Conservation (phyloP, 2,113 vertebrate species). For the Azemiops feae region DNA sequence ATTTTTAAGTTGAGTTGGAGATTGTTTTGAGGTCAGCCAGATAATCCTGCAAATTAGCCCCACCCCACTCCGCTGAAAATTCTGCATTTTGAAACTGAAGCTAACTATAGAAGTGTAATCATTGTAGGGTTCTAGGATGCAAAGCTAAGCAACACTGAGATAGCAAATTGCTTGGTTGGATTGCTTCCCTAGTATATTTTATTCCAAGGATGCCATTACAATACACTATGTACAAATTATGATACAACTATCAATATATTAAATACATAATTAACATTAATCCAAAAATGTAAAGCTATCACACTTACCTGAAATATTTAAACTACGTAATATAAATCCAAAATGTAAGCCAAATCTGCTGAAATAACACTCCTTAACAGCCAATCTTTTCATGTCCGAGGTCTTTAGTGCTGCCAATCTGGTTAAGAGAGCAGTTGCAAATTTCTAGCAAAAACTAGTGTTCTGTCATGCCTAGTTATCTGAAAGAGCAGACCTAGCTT, state of each 20-base stretch:
- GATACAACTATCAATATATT: slow-evolving; percentile 74
- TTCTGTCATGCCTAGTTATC: slow-evolving; percentile 1
- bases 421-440: slow-evolving; percentile 31
- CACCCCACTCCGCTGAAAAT: not conserved
- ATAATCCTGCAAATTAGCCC: slow-evolving; percentile 42
- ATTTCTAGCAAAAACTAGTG: slow-evolving; percentile 19
- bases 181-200: slow-evolving; percentile 43
- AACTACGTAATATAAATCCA: slow-evolving; percentile 52
- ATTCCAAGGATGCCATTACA: slow-evolving; percentile 60
- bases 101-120: slow-evolving; percentile 19
- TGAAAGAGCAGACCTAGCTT: not conserved
- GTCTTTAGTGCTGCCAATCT: slow-evolving; percentile 26
- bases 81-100: slow-evolving; percentile 47
- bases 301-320: slow-evolving; percentile 53
- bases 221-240: slow-evolving; percentile 70
- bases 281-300: slow-evolving; percentile 64
- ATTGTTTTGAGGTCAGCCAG: slow-evolving; percentile 44
- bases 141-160: slow-evolving; percentile 26
- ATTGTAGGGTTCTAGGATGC: not conserved
- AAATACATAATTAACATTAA: slow-evolving; percentile 75
- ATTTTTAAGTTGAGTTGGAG: slow-evolving; percentile 46
- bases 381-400: not conserved
- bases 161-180: slow-evolving; percentile 28
- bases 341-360: slow-evolving; percentile 54
- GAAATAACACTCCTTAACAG: slow-evolving; percentile 31